phyloP scores from a whole-genome alignment of 2,113 vertebrate genomes.

The Coregonus clupeaformis region DNA sequence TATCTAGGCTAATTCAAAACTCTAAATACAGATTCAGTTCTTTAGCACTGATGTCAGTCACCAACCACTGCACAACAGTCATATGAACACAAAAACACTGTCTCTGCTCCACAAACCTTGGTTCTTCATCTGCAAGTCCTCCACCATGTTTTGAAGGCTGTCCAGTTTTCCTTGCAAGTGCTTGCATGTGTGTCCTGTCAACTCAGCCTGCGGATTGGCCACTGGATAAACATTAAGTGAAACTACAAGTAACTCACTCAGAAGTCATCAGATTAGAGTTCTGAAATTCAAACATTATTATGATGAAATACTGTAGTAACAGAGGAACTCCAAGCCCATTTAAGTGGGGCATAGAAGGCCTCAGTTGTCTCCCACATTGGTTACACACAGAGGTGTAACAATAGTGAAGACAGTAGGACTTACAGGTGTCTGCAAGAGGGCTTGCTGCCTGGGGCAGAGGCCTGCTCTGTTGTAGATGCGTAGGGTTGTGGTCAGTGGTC shows the following conservation, averaged over 20 bases:
- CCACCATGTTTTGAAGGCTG: constrained; percentile 63
- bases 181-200: constrained; percentile 41
- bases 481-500: constrained; percentile 62
- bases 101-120: constrained; percentile 53
- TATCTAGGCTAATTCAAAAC: background rate
- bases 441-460: constrained; percentile 15
- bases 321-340: background rate
- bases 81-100: background rate
- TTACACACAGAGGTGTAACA: too few species aligned
- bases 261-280: too few species aligned
- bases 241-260: background rate
- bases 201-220: constrained; percentile 39
- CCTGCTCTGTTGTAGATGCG: background rate
- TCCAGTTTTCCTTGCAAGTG: constrained; percentile 67
- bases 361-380: too few species aligned
- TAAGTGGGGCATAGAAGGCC: background rate
- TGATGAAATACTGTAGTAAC: too few species aligned
- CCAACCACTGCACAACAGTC: too few species aligned
- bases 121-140: constrained; percentile 63
- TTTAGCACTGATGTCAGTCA: background rate
- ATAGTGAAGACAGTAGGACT: too few species aligned
- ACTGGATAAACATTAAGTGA: constrained; percentile 10
- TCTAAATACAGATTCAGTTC: background rate
- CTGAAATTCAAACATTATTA: too few species aligned
- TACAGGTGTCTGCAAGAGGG: background rate